phyloP scores from a whole-genome alignment of 2,888 invertebrate genomes.

The Ypsolopha sequella region DNA sequence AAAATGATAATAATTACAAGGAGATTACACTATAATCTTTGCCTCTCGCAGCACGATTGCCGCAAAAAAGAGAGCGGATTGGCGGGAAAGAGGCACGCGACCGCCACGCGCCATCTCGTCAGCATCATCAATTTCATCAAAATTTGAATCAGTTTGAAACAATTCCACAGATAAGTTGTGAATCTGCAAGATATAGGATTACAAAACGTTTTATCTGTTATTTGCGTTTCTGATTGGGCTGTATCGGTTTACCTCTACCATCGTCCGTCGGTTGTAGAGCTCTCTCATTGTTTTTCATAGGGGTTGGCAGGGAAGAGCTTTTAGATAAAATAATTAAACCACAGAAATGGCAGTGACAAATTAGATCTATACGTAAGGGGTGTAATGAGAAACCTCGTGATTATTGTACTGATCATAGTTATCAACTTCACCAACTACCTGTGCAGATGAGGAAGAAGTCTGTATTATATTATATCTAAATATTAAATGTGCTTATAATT shows the following conservation, averaged over 20 bases:
- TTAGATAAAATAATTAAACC: too few relatives aligned
- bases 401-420: too few relatives aligned
- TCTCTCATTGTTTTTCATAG: too few relatives aligned
- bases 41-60: constrained; percentile 6
- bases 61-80: constrained; percentile 15
- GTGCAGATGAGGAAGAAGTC: too few relatives aligned
- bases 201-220: constrained; percentile 50
- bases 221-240: constrained; percentile 60
- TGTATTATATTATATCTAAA: too few relatives aligned
- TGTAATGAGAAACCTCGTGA: too few relatives aligned
- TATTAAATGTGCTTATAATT: too few relatives aligned
- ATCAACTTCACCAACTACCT: too few relatives aligned
- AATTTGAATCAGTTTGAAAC: constrained; percentile 41
- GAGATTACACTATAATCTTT: constrained; percentile 21
- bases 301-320: too few relatives aligned
- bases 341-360: too few relatives aligned
- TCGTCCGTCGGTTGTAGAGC: constrained; percentile 20
- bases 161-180: constrained; percentile 41
- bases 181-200: constrained; percentile 57
- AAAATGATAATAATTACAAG: constrained; percentile 41
- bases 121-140: constrained; percentile 11
- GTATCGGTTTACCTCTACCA: constrained; percentile 45
- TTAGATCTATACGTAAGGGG: too few relatives aligned
- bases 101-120: constrained; percentile 34
- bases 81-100: constrained; percentile 52